Percentiles rank a stretch among this genome's conserved stretches.
phyloP scores from a whole-genome alignment of 1,140 invertebrate genomes.

The Achroia grisella region DNA sequence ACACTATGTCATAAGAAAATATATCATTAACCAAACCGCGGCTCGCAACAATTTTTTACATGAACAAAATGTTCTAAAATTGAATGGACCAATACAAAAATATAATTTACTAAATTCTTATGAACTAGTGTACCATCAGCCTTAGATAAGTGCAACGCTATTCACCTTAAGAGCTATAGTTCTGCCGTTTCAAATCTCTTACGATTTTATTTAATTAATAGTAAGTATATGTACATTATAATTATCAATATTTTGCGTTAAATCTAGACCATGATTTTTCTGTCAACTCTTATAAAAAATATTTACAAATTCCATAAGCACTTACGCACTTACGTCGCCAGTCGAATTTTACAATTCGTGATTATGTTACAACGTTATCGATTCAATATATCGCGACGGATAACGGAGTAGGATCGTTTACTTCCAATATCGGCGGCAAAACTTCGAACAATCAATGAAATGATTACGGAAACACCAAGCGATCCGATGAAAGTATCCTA shows the following conservation, averaged over 20 bases:
- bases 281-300: constrained; percentile 31
- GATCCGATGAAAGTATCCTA: constrained; percentile 27
- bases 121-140: constrained; percentile 4
- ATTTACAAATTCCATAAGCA: constrained; percentile 48
- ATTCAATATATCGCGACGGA: constrained; percentile 7
- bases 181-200: constrained; percentile 8
- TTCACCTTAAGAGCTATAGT: constrained; percentile 29
- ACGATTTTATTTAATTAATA: constrained; percentile 8
- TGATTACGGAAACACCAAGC: constrained; percentile 4
- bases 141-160: constrained; percentile 10
- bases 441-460: not conserved
- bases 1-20: no score
- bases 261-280: constrained; percentile 15
- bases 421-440: constrained; percentile 1
- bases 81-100: not conserved
- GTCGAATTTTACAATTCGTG: constrained; percentile 52
- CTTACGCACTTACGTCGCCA: constrained; percentile 32
- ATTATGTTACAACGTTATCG: constrained; percentile 40
- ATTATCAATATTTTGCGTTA: constrained; percentile 12
- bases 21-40: no score
- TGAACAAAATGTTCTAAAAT: not conserved
- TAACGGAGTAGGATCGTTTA: not conserved
- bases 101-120: not conserved
- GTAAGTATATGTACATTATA: constrained; percentile 16
- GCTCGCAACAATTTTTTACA: not conserved